Evolutionary conservation across 92 coral and sea anemone species (phyloP).

Genomic region (Umimayanthus kanabou): DNA sequence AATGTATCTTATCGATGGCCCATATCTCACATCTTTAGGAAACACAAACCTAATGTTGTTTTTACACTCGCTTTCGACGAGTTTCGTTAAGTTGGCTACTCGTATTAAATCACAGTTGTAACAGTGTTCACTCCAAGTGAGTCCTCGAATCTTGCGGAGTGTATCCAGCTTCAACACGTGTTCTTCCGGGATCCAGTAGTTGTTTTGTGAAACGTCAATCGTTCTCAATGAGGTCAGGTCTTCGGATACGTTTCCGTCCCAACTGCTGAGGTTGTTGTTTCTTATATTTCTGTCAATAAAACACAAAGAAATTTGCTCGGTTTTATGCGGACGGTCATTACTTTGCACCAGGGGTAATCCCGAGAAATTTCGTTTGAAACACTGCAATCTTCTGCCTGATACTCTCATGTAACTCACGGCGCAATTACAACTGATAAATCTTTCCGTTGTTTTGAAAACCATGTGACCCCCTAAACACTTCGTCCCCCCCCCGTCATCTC

Average conservation of each 20-base stretch:
- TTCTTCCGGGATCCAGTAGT: constrained; percentile 48
- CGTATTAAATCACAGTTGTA: constrained; percentile 43
- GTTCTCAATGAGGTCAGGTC: constrained; percentile 36
- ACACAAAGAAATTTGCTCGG: neutral
- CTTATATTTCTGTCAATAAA: neutral
- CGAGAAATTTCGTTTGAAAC: no score
- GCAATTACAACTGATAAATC: no score
- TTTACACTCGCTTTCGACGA: neutral
- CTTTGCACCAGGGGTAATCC: no score
- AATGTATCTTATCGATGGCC: constrained; percentile 38
- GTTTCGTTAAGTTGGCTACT: constrained; percentile 48
- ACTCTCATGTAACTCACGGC: no score
- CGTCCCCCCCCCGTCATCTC: no score
- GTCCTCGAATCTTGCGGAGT: constrained; percentile 59
- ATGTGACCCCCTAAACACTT: no score
- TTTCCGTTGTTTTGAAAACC: no score
- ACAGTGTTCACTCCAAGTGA: constrained; percentile 58
- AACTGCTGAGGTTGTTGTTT: constrained; percentile 48
- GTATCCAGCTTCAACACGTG: constrained; percentile 48
- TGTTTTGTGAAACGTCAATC: constrained; percentile 61
- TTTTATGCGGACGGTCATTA: neutral
- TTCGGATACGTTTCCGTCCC: constrained; percentile 55
- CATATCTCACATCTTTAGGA: constrained; percentile 29
- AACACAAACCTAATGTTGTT: neutral
- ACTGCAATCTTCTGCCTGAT: no score